Conservation (phyloP, 1,140 invertebrate genomes). For the Ceratosolen solmsi region DNA sequence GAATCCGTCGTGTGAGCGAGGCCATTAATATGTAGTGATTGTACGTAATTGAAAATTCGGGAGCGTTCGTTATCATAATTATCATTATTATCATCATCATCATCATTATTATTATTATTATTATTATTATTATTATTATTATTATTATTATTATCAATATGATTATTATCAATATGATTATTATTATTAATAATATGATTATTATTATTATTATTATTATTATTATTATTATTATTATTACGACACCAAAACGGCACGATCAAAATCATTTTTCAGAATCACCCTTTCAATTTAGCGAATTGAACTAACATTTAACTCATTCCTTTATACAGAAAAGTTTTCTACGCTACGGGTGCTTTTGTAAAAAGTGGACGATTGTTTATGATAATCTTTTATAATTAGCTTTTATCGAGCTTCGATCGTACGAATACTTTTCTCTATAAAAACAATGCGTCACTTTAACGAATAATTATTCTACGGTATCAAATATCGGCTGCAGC, state of each 20-base stretch:
- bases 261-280: no score
- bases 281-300: background rate
- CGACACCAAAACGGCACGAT: no score
- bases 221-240: no score
- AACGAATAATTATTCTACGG: background rate
- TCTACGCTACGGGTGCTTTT: background rate
- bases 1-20: background rate
- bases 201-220: no score
- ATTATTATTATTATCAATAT: no score
- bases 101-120: background rate
- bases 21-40: background rate
- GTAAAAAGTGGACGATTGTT: background rate
- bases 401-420: background rate
- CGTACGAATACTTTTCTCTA: background rate
- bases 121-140: no score
- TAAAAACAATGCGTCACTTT: background rate
- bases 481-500: background rate
- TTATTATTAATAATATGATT: no score
- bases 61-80: background rate
- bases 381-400: background rate
- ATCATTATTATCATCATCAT: no score
- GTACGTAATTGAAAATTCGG: background rate
- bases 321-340: background rate
- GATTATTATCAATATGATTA: no score
- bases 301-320: background rate